phyloP scores from a whole-genome alignment of 2,888 invertebrate genomes.

The Notocelia uddmanniana region DNA sequence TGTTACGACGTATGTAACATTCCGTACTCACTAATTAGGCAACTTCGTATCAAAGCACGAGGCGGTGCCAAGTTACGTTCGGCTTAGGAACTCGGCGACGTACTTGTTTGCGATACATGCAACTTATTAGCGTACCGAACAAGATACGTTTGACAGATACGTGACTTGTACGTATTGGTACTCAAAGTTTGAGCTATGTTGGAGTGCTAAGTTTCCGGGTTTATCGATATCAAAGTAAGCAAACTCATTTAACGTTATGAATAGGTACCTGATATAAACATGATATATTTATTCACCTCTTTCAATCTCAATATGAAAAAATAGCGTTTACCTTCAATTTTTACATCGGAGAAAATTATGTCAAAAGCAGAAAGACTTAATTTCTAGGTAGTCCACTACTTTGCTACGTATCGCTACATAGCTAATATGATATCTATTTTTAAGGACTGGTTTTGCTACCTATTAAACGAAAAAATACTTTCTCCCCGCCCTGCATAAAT shows the following conservation, averaged over 20 bases:
- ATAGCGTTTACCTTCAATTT: not conserved
- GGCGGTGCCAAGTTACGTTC: conserved; percentile 24
- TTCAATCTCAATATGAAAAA: too few species aligned
- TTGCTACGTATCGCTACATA: not conserved
- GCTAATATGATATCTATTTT: not conserved
- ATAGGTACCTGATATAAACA: too few species aligned
- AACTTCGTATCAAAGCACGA: conserved; percentile 39
- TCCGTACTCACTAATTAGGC: conserved; percentile 31
- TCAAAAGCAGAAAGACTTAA: not conserved
- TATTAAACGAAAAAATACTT: not conserved
- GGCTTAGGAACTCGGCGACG: conserved; percentile 26
- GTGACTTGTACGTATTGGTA: conserved; percentile 16
- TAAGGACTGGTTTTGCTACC: too few species aligned
- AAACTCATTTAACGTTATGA: not conserved
- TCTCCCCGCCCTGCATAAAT: too few species aligned
- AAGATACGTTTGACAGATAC: conserved; percentile 25
- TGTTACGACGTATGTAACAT: conserved; percentile 24
- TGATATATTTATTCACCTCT: too few species aligned
- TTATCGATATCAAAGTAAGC: not conserved
- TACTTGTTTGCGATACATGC: conserved; percentile 39
- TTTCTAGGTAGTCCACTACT: not conserved
- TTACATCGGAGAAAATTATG: not conserved
- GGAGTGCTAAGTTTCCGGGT: conserved; percentile 5
- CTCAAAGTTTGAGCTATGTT: conserved; percentile 1
- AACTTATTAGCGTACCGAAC: conserved; percentile 17